Percentiles rank a stretch among this genome's conserved stretches.
Evolutionary conservation across 2,888 invertebrate species (phyloP).

Genomic region (Liodrosophila aerea): DNA sequence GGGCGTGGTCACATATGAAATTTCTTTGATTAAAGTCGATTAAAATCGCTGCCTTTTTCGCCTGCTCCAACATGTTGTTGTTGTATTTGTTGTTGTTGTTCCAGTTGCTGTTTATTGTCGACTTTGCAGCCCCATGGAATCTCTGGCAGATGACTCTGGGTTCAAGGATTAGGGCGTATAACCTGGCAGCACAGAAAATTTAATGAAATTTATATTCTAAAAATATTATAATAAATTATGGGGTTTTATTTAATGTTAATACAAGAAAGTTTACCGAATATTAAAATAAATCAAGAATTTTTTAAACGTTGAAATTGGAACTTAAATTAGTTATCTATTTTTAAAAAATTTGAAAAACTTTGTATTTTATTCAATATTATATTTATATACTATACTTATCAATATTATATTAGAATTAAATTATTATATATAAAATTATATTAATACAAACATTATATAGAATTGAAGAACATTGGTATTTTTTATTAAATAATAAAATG

Average conservation of each 20-base stretch:
- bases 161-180: conserved; percentile 66
- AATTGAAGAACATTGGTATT: not conserved
- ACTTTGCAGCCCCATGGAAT: conserved; percentile 11
- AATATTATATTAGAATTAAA: too few species aligned
- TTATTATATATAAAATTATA: too few species aligned
- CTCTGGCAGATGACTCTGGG: conserved; percentile 35
- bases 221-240: too few species aligned
- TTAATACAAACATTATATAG: too few species aligned
- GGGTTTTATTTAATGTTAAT: too few species aligned
- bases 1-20: conserved; percentile 78
- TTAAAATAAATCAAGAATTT: too few species aligned
- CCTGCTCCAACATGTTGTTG: conserved; percentile 21
- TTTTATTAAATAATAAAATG: not conserved
- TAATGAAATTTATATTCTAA: not conserved
- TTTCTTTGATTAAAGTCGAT: conserved; percentile 80
- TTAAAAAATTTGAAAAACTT: too few species aligned
- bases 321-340: too few species aligned
- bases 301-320: too few species aligned
- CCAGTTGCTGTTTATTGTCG: conserved; percentile 19
- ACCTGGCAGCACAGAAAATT: not conserved
- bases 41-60: conserved; percentile 78
- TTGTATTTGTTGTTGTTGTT: conserved; percentile 4
- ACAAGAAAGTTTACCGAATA: too few species aligned
- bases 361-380: too few species aligned
- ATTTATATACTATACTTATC: too few species aligned